Conservation (phyloP, 2,888 invertebrate species). For the Hedya salicella region DNA sequence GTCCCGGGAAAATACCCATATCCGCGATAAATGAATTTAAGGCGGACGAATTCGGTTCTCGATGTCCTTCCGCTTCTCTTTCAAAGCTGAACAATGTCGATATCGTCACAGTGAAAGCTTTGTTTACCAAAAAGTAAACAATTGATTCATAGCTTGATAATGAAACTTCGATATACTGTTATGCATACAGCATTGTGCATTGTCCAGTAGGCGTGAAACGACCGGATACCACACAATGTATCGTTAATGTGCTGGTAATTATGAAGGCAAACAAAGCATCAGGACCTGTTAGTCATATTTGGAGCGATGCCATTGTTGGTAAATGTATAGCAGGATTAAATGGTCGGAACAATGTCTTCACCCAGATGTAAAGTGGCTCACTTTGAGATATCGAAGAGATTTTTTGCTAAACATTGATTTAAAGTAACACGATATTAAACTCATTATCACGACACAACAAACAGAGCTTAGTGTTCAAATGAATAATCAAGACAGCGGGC, state of each 20-base stretch:
- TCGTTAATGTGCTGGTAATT: slow-evolving; percentile 24
- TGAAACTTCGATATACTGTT: slow-evolving; percentile 5
- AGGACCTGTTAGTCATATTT: slow-evolving; percentile 20
- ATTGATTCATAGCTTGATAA: slow-evolving; percentile 22
- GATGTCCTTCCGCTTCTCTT: no score
- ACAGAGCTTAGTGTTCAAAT: no score
- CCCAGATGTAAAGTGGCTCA: neutral
- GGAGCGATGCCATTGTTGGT: slow-evolving; percentile 24
- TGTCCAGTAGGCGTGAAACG: slow-evolving; percentile 29
- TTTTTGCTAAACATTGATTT: neutral
- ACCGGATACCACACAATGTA: slow-evolving; percentile 24
- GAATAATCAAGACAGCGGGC: no score
- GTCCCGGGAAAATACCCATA: no score
- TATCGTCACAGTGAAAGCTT: neutral
- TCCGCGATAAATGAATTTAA: no score
- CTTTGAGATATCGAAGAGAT: neutral
- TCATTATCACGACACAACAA: no score
- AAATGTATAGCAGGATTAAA: slow-evolving; percentile 18
- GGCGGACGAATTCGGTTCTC: no score
- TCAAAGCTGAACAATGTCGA: no score
- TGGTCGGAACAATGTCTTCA: slow-evolving; percentile 5
- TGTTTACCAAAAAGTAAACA: slow-evolving; percentile 3
- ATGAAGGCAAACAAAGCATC: slow-evolving; percentile 21
- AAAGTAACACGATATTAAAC: no score
- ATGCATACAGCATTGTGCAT: slow-evolving; percentile 18